phyloP scores from a whole-genome alignment of 35 echinoderm and acorn worm genomes.

The Lytechinus variegatus region DNA sequence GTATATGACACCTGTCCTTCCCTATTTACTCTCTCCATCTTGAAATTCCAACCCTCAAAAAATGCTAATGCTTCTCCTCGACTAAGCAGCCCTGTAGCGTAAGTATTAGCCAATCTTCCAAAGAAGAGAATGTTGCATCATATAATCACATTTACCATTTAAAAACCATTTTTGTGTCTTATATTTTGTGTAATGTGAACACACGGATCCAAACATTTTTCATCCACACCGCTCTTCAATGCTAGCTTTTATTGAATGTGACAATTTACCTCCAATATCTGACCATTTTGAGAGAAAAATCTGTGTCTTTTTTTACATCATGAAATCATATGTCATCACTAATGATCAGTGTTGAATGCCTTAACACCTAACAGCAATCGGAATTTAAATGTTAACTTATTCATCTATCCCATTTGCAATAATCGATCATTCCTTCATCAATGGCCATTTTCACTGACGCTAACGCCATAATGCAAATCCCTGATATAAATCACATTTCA shows the following conservation, averaged over 20 bases:
- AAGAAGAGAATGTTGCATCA: neutral
- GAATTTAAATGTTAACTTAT: neutral
- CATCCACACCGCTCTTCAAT: neutral
- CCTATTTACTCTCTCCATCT: neutral
- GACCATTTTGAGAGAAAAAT: neutral
- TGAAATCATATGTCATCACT: neutral
- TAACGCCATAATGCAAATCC: neutral
- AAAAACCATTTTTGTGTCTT: neutral
- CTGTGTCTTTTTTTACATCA: neutral
- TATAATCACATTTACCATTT: neutral
- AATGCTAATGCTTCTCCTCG: neutral
- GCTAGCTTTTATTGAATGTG: neutral
- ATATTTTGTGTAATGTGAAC: neutral
- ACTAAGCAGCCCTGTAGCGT: slow-evolving; percentile 8
- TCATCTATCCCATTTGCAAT: neutral
- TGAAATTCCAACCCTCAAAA: neutral
- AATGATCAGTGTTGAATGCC: neutral
- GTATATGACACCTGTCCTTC: neutral
- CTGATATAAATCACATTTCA: neutral
- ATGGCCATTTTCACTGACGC: neutral
- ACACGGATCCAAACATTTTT: neutral
- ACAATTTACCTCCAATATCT: neutral
- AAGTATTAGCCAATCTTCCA: neutral
- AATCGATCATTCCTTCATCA: neutral
- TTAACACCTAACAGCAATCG: neutral